Base-by-base conservation (phyloP, 1,140 invertebrate genomes). In the Spodoptera litura region DNA sequence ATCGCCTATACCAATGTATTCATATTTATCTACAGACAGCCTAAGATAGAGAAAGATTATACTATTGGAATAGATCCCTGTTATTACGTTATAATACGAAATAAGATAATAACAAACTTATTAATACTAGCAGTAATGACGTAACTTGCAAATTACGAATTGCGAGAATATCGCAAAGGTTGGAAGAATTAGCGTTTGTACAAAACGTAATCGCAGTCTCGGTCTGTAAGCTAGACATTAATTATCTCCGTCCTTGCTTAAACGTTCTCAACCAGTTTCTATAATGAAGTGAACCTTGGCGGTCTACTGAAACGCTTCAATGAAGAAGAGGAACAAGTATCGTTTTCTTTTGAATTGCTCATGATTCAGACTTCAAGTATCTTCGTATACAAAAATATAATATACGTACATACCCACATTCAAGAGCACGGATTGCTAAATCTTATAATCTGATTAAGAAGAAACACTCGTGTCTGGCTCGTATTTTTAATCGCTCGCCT, bases 221-320 rank as follows among this genome's bases (percentile, higher is more conserved):
- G 49, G 62, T 20, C 38, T 44, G 35, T 64, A 64, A 38, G 58
- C 58, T 3, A 66, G 38, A 38, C 49, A 49, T 25, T 66, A 66
- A 66, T 66, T 66, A 66, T 49, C 35, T 66, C 62, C 49, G 62
- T 66, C 62, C 62, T 66, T 66, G 62, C 62, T 66, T 49, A 49
- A 66, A 49, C 62, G 38, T 66, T 49, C 62, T 49, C 62, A 49
- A 66, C 62, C 62, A 66, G 62, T 66, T 66, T 66, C 62, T 66
- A 66, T 56, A 44, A 38, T 66, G 15, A 66, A 66, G 38, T 20
- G 62, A 66, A 66, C 62, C 62, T 66, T 66, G 62, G 62, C 62
- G 25, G 49, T 66, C 44, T 38, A 66, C 62, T 66, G 62, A 66
- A 66, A 66, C 62, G 62, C 62, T 66, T 66, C 35, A 66, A 25